Evolutionary conservation across 2,113 vertebrate species (phyloP).

Genomic region (Apus apus): DNA sequence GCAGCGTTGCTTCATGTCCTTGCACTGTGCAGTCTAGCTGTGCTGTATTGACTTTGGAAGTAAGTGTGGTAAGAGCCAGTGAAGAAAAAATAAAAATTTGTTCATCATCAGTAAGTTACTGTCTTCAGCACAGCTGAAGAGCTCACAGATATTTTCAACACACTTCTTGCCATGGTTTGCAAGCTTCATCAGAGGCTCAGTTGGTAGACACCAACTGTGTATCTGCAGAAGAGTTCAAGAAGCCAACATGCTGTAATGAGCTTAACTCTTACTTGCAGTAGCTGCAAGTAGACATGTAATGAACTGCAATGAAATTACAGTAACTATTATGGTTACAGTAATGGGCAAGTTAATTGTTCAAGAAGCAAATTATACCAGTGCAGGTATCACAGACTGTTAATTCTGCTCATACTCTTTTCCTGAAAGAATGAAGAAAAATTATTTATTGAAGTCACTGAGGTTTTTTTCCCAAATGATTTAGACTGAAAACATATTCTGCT

Average conservation of each 20-base stretch:
- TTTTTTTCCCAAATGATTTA: neutral
- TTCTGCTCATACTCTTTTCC: neutral
- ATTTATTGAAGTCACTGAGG: neutral
- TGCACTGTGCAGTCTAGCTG: neutral
- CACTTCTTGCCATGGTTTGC: neutral
- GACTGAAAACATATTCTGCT: neutral
- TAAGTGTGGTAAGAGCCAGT: neutral
- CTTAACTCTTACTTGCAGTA: neutral
- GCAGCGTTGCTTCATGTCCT: rapidly evolving
- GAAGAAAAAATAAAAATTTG: neutral
- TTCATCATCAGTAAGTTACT: neutral
- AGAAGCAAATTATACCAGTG: neutral
- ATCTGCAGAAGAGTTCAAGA: neutral
- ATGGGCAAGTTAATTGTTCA: neutral
- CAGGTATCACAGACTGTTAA: neutral
- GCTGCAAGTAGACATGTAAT: neutral
- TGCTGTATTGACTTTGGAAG: neutral
- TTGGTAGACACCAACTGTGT: neutral
- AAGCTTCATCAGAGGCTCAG: neutral
- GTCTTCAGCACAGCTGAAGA: neutral
- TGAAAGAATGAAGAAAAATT: neutral
- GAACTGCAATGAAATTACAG: neutral
- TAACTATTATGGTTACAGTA: neutral
- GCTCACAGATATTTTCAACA: rapidly evolving
- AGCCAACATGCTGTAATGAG: neutral